Evolutionary conservation across 1,140 invertebrate species (phyloP), one percentile per base, ranked within the genome.

Genomic region (Ceratoteleas bidentatus): DNA sequence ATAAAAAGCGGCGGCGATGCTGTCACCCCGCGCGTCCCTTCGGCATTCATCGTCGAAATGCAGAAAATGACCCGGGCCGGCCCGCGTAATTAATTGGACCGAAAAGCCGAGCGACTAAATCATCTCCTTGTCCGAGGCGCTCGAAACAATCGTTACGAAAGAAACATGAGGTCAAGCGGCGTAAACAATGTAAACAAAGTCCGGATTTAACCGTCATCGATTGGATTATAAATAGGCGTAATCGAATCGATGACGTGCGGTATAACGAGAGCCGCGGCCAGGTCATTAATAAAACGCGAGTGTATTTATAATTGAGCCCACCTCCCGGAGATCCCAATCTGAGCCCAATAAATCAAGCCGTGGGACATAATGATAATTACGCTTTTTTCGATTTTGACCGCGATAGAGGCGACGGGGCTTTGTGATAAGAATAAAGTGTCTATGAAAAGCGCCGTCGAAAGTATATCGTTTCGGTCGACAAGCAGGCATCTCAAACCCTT

Each of bases 381-480:
- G 62, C 34, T 69, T 76, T 75, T 78, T 57, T 24, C 24, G 54
- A 72, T 72, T 76, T 54, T 49, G 32, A 16, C 33, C 32, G 24
- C 57, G 81, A 74, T 75, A 65, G 11, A 40, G 47, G 16, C 69
- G 62, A 78, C 64, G 32, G 61, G 65, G 36, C 57, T 40, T 53
- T 32, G 57, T 34, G 54, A 78, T 70, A 74, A 78, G 64, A 69
- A 45, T 62, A 49, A 16, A 65, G 65, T 70, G 69, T 77, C 81
- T 78, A 76, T 83, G 80, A 86, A 87, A 87, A 84, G 83, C 82
- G 81, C 77, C 73, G 80, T 82, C 72, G 81, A 81, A 85, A 88
- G 86, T 88, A 88, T 88, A 85, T 86, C 79, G 85, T 88, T 85
- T 64, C 74, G 76, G 74, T 83, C 84, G 86, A 86, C 84, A 85